A percentile compares a stretch with the other conserved stretches of the same genome.
These are phyloP conservation scores for Sinosuthora webbiana DNA, from an alignment of 2,113 vertebrate species.

Conservation along the genomic window DNA sequence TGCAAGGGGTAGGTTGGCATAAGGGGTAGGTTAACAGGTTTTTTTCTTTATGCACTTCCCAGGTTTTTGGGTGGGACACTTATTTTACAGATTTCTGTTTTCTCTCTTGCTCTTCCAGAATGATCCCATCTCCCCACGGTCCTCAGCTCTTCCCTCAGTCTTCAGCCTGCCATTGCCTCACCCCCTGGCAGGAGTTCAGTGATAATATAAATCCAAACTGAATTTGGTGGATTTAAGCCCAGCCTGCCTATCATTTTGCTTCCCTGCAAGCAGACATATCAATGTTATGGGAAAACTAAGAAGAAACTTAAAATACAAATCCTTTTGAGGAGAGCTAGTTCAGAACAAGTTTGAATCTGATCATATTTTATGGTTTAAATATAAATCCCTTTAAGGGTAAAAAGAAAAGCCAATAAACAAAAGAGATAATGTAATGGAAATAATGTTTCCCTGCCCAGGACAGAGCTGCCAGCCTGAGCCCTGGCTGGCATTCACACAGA, in stretches of 20 bases:
- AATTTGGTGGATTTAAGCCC: neutral
- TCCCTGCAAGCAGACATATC: neutral
- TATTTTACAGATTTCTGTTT: neutral
- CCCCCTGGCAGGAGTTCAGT: neutral
- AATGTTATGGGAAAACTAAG: neutral
- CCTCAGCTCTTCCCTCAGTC: neutral
- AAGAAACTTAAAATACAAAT: neutral
- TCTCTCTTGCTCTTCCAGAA: neutral
- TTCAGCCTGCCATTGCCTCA: neutral
- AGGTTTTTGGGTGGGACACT: neutral
- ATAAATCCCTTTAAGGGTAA: neutral
- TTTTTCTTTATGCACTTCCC: neutral
- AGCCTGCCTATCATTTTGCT: neutral
- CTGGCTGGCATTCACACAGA: neutral
- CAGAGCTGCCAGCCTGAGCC: neutral
- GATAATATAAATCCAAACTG: neutral
- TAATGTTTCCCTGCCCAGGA: neutral
- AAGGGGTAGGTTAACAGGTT: neutral
- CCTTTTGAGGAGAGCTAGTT: neutral
- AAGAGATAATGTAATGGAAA: slow-evolving; percentile 9
- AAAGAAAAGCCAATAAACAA: neutral
- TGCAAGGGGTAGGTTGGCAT: neutral
- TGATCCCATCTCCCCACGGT: neutral
- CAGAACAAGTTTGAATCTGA: neutral
- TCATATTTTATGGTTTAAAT: neutral